A percentile compares a stretch with the other conserved stretches of the same genome.
Conservation (phyloP, 2,888 invertebrate species). For the Coecobrya sp. region DNA sequence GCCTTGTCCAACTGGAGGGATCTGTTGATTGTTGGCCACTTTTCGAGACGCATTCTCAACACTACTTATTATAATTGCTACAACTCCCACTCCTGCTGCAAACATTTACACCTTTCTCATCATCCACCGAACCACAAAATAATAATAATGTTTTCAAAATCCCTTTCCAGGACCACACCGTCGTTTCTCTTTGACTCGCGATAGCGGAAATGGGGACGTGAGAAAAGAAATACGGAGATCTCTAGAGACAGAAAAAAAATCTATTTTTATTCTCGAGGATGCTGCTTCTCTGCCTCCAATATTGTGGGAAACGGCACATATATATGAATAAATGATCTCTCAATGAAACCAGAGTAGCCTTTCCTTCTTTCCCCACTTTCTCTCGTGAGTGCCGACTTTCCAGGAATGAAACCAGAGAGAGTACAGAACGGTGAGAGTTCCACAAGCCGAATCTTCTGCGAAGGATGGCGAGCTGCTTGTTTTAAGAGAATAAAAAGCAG, state of each 20-base stretch:
- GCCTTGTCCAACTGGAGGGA: conserved; percentile 62
- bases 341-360: no score
- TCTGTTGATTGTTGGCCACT: conserved; percentile 74
- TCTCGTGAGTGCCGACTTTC: not conserved
- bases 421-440: not conserved
- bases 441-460: conserved; percentile 25
- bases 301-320: no score
- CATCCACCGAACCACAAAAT: not conserved
- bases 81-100: not conserved
- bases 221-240: not conserved
- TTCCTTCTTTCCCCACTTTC: not conserved
- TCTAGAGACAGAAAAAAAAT: not conserved
- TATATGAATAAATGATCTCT: no score
- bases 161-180: no score
- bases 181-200: no score
- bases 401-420: not conserved
- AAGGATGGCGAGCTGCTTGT: conserved; percentile 28
- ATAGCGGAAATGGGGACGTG: no score
- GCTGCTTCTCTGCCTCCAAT: not conserved
- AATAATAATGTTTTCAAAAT: no score
- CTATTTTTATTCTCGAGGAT: not conserved
- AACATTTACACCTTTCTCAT: not conserved
- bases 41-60: conserved; percentile 69
- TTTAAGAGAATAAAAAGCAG: conserved; percentile 1
- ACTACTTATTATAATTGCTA: not conserved